Evolutionary conservation across 2,888 invertebrate genomes (phyloP).

Genomic region (Apotomis capreana): DNA sequence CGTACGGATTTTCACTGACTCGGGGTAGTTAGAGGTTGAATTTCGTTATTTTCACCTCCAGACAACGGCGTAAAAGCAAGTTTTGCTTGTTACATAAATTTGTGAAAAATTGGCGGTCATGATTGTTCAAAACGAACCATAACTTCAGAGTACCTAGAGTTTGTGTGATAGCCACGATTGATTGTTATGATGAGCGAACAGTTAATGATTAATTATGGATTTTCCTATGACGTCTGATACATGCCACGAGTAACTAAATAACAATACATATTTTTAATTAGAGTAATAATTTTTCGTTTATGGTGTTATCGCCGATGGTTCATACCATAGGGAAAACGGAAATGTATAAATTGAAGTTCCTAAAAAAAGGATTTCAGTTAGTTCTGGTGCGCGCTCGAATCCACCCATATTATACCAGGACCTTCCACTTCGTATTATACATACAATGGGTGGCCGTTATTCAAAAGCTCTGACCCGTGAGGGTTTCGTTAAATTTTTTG

Average conservation of each 20-base stretch:
- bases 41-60: conserved; percentile 2
- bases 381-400: not conserved
- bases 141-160: not conserved
- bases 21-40: not conserved
- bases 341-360: not conserved
- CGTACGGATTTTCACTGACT: not conserved
- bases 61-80: not conserved
- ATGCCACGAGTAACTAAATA: not conserved
- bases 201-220: not conserved
- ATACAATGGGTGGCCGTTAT: not conserved
- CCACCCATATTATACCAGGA: not conserved
- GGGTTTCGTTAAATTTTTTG: conserved; percentile 1
- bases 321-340: not conserved
- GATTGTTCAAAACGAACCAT: not conserved
- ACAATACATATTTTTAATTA: not conserved
- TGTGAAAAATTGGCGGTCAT: conserved; percentile 2
- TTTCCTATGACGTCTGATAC: not conserved
- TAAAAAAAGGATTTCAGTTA: not conserved
- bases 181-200: not conserved
- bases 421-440: not conserved
- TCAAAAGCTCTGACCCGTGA: not conserved
- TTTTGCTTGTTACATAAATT: not conserved
- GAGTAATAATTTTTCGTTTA: not conserved
- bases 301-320: not conserved
- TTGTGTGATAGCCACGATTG: conserved; percentile 2